A percentile compares a stretch with the other conserved stretches of the same genome.
Evolutionary conservation across 1,140 invertebrate genomes (phyloP).

Genomic region (Drosophila auraria): DNA sequence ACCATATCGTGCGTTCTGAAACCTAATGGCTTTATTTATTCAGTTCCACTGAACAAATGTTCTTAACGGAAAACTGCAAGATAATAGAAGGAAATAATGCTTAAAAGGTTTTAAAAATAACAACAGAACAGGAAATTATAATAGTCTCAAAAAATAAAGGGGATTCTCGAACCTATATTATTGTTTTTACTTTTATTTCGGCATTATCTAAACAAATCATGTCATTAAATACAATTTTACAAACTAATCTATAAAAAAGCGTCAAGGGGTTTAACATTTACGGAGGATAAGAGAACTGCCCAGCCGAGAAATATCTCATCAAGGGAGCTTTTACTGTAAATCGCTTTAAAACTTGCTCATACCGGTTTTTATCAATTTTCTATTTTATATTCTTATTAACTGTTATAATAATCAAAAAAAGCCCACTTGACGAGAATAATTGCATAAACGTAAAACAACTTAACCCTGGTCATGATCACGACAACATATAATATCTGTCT

Average conservation of each 20-base stretch:
- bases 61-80: no score
- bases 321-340: neutral
- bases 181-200: neutral
- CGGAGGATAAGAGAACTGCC: no score
- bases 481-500: neutral
- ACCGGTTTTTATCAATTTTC: neutral
- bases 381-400: neutral
- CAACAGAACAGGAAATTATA: no score
- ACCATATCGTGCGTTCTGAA: neutral
- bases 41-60: no score
- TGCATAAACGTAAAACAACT: slow-evolving; percentile 32
- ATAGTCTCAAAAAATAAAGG: no score
- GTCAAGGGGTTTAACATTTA: no score
- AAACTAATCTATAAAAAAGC: neutral
- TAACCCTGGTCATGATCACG: slow-evolving; percentile 38
- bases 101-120: no score
- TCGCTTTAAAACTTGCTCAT: neutral
- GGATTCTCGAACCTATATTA: neutral
- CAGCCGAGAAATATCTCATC: no score
- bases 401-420: slow-evolving; percentile 7
- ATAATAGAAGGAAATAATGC: no score
- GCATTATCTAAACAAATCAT: neutral
- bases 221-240: neutral
- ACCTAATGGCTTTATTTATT: no score
- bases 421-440: neutral